Base-by-base conservation (phyloP, 2,888 invertebrate species). In the Odontothrips loti region DNA sequence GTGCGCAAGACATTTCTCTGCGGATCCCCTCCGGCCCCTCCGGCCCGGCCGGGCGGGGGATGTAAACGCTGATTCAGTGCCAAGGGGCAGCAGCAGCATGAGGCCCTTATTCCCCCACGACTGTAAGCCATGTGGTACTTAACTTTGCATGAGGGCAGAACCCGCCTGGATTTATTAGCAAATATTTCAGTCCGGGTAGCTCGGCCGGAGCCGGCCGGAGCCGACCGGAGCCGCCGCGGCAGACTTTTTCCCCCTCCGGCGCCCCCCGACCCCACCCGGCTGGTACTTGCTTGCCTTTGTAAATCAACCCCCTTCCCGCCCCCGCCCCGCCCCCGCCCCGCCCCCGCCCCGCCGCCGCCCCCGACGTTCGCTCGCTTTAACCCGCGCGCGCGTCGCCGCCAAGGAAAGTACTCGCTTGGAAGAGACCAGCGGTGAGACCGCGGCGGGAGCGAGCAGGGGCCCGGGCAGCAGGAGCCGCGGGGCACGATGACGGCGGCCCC, bases 51-150 rank as follows among this genome's bases (percentile, higher is more conserved):
- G 34, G 34, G 58, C 15, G 58, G 17, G 23, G 68, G 68, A 11
- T 75, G 68, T 75, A 75, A 75, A 75, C 68, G 68, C 68, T 75
- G 68, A 75, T 75, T 75, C 68, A 75, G 68, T 75, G 27, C 68
- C 58, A 58, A 20, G 58, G 15, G 58, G 6, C 4, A 51, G 48
- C 9, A 20, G 51, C 12, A 10, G 58, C 58, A 15, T n/a, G 17
- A 20, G 10, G 58, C 58, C 34, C 34, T 43, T 43, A 43, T 58
- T 15, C 58, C 58, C 58, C 58, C 58, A n/a, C 58, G 20, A 58
- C 58, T 75, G 68, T 27, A 75, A 75, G 68, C 68, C 68, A 23
- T 27, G 68, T 27, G 27, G 68, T 75, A 75, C 68, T 75, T 75
- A 75, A 75, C 68, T 75, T 75, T 75, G 68, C 68, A 75, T 75